phyloP scores from a whole-genome alignment of 2,888 invertebrate genomes.

The Aspidiotus destructor region DNA sequence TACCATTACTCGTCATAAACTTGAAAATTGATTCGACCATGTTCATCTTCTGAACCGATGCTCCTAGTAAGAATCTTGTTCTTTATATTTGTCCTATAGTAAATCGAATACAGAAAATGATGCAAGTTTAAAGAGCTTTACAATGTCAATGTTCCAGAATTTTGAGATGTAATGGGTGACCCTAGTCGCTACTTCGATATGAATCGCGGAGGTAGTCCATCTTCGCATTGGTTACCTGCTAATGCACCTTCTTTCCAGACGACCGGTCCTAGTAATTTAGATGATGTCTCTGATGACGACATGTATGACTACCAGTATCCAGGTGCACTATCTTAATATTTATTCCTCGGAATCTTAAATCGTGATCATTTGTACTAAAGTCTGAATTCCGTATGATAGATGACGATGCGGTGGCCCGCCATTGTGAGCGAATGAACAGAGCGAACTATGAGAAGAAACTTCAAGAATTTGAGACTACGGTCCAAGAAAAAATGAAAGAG shows the following conservation, averaged over 20 bases:
- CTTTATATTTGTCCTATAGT: no score
- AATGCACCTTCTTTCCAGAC: neutral
- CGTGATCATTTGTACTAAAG: neutral
- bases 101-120: no score
- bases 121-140: no score
- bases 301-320: neutral
- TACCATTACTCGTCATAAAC: no score
- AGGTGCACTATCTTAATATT: neutral
- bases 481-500: slow-evolving; percentile 16
- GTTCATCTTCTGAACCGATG: no score
- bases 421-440: neutral
- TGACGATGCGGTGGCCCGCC: neutral
- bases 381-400: neutral
- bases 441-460: slow-evolving; percentile 11
- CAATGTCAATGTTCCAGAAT: no score
- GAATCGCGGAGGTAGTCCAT: slow-evolving; percentile 5
- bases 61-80: no score
- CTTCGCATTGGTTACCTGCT: slow-evolving; percentile 20
- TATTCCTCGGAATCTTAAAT: neutral
- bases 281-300: neutral
- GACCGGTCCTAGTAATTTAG: neutral
- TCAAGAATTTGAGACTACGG: slow-evolving; percentile 17
- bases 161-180: slow-evolving; percentile 8
- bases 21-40: no score
- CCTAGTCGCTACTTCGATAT: slow-evolving; percentile 1